Evolutionary conservation across 2,888 invertebrate species (phyloP).

Genomic region (Rotaria socialis): DNA sequence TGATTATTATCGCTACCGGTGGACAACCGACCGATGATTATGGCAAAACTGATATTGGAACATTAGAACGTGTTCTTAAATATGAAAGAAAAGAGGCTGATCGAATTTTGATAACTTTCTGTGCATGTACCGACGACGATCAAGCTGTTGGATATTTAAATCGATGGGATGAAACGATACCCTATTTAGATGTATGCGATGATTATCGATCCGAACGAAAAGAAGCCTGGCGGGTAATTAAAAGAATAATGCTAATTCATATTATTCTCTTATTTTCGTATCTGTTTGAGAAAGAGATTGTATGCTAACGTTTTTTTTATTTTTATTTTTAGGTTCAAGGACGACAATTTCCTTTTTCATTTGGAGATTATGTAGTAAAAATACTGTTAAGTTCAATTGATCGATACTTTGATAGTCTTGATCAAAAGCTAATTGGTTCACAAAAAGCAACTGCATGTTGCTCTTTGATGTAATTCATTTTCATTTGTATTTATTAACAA

Average conservation of each 20-base stretch:
- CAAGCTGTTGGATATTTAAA: conserved; percentile 40
- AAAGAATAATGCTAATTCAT: too few relatives aligned
- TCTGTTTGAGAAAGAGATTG: too few relatives aligned
- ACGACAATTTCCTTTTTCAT: too few relatives aligned
- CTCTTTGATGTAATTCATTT: neutral
- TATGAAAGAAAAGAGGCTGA: neutral
- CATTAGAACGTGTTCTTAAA: conserved; percentile 40
- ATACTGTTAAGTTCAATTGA: neutral
- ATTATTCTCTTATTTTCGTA: too few relatives aligned
- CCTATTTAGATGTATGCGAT: conserved; percentile 40
- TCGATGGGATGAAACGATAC: conserved; percentile 37
- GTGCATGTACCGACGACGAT: conserved; percentile 39
- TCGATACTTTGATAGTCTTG: neutral
- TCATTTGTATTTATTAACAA: neutral
- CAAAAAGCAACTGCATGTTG: neutral
- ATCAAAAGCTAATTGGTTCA: neutral
- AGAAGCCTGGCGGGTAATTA: neutral
- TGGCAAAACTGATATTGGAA: conserved; percentile 16
- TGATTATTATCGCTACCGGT: conserved; percentile 42
- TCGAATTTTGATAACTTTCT: conserved; percentile 10
- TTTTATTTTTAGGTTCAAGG: too few relatives aligned
- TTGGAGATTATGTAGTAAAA: too few relatives aligned
- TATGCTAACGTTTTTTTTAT: too few relatives aligned
- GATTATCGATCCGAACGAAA: conserved; percentile 42
- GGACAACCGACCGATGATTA: conserved; percentile 42